Base-by-base conservation (phyloP, 2,888 invertebrate species). In the Hesperia comma region DNA sequence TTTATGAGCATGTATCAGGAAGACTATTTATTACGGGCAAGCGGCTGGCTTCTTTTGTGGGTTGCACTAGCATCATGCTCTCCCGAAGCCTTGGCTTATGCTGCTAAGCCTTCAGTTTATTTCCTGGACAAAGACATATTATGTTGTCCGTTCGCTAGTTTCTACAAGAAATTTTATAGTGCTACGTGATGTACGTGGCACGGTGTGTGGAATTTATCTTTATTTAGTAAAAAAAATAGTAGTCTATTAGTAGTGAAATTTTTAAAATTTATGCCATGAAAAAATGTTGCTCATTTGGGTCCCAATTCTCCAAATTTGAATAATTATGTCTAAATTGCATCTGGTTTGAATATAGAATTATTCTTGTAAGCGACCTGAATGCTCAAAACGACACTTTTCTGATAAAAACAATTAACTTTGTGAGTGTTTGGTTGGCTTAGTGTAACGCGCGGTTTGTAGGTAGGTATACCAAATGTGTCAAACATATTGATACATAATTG, bases 71-170 rank as follows among this genome's bases (percentile, higher is more conserved):
- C 61, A 60, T 67, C 66, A 66, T 54, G 66, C 66, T 66, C 46
- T 53, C 53, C 32, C 53, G 17, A 40, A 66, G 60, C 60, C 66
- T 60, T 61, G 66, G 66, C 66, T 67, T 60, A 67, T 67, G 33
- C 55, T 54, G 61, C 66, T 67, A 67, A 67, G 66, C 61, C 66
- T 67, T 61, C 60, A 67, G 66, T 67, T 67, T 67, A 67, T 67
- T 61, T 67, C 61, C 61, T 67, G 61, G 67, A 61, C 67, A 67
- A 61, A 67, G 67, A 67, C 67, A 61, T 67, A 67, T 61, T 67
- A 60, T 54, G 61, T 55, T 61, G 67, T 61, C 55, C 46, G 33
- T 49, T 49, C 49, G 17, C 33, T n/a, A 53, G 26, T 54, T 33
- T 54, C 54, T 54, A 54, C 54, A 54, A 32, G 54, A 17, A 54